Percentiles rank a stretch among this genome's conserved stretches.
Conservation (phyloP, 2,113 vertebrate genomes). For the Polyodon spathula region DNA sequence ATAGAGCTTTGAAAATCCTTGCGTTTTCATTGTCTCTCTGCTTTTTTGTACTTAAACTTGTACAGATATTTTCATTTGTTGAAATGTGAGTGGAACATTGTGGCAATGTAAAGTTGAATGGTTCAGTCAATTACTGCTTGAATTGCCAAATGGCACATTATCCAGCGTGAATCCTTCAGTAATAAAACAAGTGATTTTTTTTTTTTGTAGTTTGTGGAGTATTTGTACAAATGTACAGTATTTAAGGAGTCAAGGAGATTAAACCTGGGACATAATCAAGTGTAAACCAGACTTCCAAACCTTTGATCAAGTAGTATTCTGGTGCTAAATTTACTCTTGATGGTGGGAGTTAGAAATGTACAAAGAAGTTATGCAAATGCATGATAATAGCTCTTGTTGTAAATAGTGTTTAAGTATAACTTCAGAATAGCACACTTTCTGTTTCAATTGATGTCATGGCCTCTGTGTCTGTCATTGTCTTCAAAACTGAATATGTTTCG, state of each 20-base stretch:
- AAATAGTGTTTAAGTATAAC: too few relatives aligned
- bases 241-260: conserved; percentile 7
- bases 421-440: too few relatives aligned
- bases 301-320: too few relatives aligned
- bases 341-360: too few relatives aligned
- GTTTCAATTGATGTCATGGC: too few relatives aligned
- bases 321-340: conserved; percentile 14
- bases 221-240: conserved; percentile 3
- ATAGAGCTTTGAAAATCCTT: conserved; percentile 28
- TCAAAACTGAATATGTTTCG: too few relatives aligned
- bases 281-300: too few relatives aligned
- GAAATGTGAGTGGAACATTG: conserved; percentile 66
- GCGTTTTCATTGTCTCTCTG: conserved; percentile 24
- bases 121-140: conserved; percentile 9
- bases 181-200: conserved; percentile 48
- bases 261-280: too few relatives aligned
- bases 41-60: conserved; percentile 73
- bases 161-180: conserved; percentile 56
- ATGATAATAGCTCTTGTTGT: too few relatives aligned
- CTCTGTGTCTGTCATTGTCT: too few relatives aligned
- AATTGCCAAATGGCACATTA: conserved; percentile 51
- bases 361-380: too few relatives aligned
- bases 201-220: not conserved
- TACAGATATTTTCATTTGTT: conserved; percentile 81
- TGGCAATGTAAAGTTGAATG: conserved; percentile 69